A percentile compares a stretch with the other conserved stretches of the same genome.
Conservation (phyloP, 2,888 invertebrate genomes). For the Bembecia ichneumoniformis region DNA sequence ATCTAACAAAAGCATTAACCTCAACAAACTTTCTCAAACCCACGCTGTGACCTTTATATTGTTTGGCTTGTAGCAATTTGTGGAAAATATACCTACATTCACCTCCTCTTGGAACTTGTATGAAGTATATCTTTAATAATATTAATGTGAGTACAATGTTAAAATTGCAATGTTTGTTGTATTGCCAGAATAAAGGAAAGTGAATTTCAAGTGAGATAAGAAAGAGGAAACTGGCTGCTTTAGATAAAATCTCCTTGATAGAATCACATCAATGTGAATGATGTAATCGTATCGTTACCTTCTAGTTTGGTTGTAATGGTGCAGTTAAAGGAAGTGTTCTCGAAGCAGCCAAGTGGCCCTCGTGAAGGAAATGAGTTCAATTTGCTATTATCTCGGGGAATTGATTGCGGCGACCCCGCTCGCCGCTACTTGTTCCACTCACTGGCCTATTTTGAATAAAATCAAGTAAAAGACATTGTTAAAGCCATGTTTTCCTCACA, state of each 20-base stretch:
- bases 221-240: conserved; percentile 10
- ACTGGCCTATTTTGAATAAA: conserved; percentile 28
- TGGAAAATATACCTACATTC: too few relatives aligned
- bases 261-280: conserved; percentile 22
- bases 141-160: too few relatives aligned
- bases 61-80: too few relatives aligned
- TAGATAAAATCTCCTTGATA: conserved; percentile 19
- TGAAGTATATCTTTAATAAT: too few relatives aligned
- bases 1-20: conserved; percentile 1
- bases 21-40: conserved; percentile 2
- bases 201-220: not conserved
- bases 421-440: conserved; percentile 29
- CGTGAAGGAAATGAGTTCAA: conserved; percentile 58
- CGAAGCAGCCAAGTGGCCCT: conserved; percentile 25
- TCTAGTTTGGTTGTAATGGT: conserved; percentile 41
- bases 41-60: conserved; percentile 5
- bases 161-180: too few relatives aligned
- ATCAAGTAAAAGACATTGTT: not conserved
- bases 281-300: conserved; percentile 29
- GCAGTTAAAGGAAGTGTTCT: conserved; percentile 36
- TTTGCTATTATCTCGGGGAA: conserved; percentile 56
- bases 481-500: too few relatives aligned
- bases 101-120: too few relatives aligned
- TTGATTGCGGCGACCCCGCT: conserved; percentile 36
- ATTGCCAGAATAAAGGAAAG: too few relatives aligned